Evolutionary conservation across 1,140 invertebrate species (phyloP).

Genomic region (Tetragnatha versicolor): DNA sequence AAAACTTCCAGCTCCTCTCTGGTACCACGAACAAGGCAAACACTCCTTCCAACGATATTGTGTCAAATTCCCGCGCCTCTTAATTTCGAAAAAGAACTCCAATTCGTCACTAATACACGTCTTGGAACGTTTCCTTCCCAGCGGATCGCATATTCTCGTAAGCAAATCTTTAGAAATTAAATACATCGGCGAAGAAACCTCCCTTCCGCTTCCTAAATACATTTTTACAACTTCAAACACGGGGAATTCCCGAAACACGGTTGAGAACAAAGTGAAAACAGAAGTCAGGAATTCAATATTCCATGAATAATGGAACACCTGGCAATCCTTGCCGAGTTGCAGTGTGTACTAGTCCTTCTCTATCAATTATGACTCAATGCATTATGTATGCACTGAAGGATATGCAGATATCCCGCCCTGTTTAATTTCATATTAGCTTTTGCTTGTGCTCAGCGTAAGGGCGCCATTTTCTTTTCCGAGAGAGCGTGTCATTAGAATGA

Average conservation of each 20-base stretch:
- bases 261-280: slow-evolving; percentile 30
- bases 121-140: neutral
- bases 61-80: too few species aligned
- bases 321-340: neutral
- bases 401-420: slow-evolving; percentile 22
- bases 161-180: slow-evolving; percentile 15
- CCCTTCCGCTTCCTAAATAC: slow-evolving; percentile 19
- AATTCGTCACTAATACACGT: neutral
- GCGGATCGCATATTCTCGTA: neutral
- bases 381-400: slow-evolving; percentile 25
- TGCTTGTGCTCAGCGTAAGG: too few species aligned
- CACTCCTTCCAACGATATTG: too few species aligned
- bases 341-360: slow-evolving; percentile 16
- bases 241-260: neutral
- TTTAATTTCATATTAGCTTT: slow-evolving; percentile 41
- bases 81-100: too few species aligned
- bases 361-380: slow-evolving; percentile 43
- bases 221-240: slow-evolving; percentile 43
- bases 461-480: too few species aligned
- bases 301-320: slow-evolving; percentile 37
- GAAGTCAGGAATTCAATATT: slow-evolving; percentile 38
- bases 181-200: neutral
- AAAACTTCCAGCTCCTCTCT: too few species aligned
- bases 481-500: too few species aligned
- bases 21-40: too few species aligned